Conservation (phyloP, 2,888 invertebrate species). For the Archips crataeganus region DNA sequence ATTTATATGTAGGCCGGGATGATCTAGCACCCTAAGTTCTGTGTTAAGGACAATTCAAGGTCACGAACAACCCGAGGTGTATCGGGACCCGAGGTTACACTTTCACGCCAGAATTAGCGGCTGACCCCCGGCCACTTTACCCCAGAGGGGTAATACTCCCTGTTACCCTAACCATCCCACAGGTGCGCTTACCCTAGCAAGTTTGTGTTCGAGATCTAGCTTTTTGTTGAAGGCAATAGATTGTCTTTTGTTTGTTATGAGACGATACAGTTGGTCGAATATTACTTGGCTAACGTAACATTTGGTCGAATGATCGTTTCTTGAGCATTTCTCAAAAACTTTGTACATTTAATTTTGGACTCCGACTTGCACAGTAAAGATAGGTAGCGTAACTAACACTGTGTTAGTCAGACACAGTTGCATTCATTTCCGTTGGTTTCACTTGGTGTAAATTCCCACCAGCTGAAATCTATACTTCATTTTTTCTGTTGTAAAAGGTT, state of each 20-base stretch:
- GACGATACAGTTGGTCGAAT: background rate
- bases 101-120: slow-evolving; percentile 23
- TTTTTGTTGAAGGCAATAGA: background rate
- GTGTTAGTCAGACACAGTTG: too few species aligned
- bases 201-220: background rate
- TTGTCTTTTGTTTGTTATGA: background rate
- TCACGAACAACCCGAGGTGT: slow-evolving; percentile 16
- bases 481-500: too few species aligned
- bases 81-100: slow-evolving; percentile 20
- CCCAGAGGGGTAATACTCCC: slow-evolving; percentile 17
- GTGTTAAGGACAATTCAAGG: slow-evolving; percentile 38
- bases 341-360: too few species aligned
- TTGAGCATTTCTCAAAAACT: too few species aligned
- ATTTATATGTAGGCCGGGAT: too few species aligned
- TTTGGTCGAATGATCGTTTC: too few species aligned
- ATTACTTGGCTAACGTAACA: too few species aligned
- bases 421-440: too few species aligned
- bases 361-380: too few species aligned
- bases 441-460: too few species aligned
- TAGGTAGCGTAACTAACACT: too few species aligned
- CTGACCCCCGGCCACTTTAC: slow-evolving; percentile 27
- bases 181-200: slow-evolving; percentile 4
- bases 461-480: too few species aligned
- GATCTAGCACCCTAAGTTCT: slow-evolving; percentile 20
- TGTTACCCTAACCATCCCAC: background rate